A percentile compares a stretch with the other conserved stretches of the same genome.
These are phyloP conservation scores for Limnodromus scolopaceus DNA, from an alignment of 2,797 vertebrate genomes.

Conservation along the genomic window DNA sequence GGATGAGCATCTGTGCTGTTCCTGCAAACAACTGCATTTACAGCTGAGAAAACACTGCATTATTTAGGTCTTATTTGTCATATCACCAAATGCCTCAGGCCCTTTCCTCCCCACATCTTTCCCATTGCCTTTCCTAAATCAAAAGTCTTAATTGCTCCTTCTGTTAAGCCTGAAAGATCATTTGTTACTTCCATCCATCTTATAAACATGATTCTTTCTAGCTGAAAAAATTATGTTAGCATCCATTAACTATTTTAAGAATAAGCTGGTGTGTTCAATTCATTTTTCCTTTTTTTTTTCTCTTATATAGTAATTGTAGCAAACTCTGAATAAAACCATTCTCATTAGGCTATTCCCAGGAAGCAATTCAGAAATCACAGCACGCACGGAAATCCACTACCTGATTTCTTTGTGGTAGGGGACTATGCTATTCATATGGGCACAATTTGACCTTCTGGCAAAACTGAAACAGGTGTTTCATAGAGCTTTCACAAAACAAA, in stretches of 20 bases:
- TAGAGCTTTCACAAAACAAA: not conserved
- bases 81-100: not conserved
- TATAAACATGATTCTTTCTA: not conserved
- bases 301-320: not conserved
- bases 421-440: not conserved
- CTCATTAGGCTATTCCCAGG: not conserved
- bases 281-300: not conserved
- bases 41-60: constrained; percentile 1
- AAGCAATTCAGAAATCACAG: not conserved
- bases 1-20: not conserved
- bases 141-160: not conserved
- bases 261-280: not conserved
- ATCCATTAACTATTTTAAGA: not conserved
- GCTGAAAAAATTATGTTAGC: not conserved
- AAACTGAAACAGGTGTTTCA: not conserved
- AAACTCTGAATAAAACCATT: not conserved
- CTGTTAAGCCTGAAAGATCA: not conserved
- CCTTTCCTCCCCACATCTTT: not conserved
- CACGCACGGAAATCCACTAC: not conserved
- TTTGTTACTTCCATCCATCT: not conserved
- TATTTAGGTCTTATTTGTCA: not conserved
- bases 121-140: not conserved
- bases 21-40: constrained; percentile 1
- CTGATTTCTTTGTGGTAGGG: not conserved
- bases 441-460: not conserved